A percentile compares a stretch with the other conserved stretches of the same genome.
Conservation (phyloP, 2,797 vertebrate genomes). For the Diplodus sargus region DNA sequence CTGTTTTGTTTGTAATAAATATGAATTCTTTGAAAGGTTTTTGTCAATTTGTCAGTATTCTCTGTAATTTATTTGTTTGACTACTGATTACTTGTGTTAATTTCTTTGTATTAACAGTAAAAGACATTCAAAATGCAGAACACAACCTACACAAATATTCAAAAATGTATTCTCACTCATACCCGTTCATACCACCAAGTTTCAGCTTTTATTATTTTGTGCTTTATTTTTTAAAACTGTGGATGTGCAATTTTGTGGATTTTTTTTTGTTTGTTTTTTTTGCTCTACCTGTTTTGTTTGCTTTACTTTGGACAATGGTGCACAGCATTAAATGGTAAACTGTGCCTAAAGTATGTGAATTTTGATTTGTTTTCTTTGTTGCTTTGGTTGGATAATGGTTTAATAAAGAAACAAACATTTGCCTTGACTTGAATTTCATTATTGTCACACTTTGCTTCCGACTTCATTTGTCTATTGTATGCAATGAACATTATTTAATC, state of each 20-base stretch:
- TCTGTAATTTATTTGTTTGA: slow-evolving; percentile 88
- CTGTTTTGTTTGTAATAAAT: slow-evolving; percentile 46
- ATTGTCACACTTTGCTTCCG: neutral
- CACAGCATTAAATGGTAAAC: slow-evolving; percentile 72
- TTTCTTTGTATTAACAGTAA: slow-evolving; percentile 60
- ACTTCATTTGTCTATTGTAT: neutral
- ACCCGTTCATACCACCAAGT: neutral
- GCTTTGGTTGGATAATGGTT: slow-evolving; percentile 32
- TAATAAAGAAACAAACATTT: slow-evolving; percentile 63
- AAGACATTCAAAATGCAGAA: slow-evolving; percentile 50
- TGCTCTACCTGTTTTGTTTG: neutral
- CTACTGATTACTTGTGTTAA: slow-evolving; percentile 85
- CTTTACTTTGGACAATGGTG: slow-evolving; percentile 77
- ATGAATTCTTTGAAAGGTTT: slow-evolving; percentile 49
- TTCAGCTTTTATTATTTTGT: slow-evolving; percentile 1
- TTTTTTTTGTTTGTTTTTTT: neutral
- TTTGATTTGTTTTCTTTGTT: slow-evolving; percentile 36
- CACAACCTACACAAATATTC: slow-evolving; percentile 44
- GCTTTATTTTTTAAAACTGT: slow-evolving; percentile 19
- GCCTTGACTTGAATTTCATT: neutral
- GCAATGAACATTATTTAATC: neutral
- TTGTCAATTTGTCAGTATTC: slow-evolving; percentile 67
- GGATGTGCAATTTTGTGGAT: slow-evolving; percentile 42
- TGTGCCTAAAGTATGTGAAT: slow-evolving; percentile 57
- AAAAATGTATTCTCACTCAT: neutral